Evolutionary conservation across 2,113 vertebrate species (phyloP).

Genomic region (Myotis yumanensis): DNA sequence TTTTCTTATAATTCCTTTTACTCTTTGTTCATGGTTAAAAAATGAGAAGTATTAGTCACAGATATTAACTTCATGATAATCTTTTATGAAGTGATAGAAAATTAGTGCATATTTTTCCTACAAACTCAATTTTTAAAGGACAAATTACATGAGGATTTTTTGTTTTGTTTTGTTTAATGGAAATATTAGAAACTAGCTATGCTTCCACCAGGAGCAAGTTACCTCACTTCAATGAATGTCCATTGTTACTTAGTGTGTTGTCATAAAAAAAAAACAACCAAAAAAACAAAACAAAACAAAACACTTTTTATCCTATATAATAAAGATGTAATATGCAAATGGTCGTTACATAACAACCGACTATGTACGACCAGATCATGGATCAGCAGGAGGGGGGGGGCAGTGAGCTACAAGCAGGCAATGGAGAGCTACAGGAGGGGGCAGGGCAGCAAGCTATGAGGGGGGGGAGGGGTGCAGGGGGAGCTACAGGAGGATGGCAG

Average conservation of each 20-base stretch:
- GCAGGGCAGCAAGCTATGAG: no score
- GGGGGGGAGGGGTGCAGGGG: no score
- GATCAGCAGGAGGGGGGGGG: no score
- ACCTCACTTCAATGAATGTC: not conserved
- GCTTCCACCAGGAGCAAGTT: not conserved
- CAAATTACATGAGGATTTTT: not conserved
- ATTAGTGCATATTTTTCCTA: not conserved
- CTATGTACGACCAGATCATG: no score
- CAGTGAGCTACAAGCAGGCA: no score
- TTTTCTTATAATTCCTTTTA: not conserved
- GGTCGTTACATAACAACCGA: no score
- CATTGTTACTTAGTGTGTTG: not conserved
- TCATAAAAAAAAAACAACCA: not conserved
- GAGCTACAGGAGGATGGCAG: no score
- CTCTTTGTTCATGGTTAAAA: not conserved
- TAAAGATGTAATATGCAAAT: no score
- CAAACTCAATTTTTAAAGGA: not conserved
- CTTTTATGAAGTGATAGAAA: slow-evolving; percentile 13
- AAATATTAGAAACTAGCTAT: not conserved
- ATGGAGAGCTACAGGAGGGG: no score
- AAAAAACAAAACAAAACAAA: no score
- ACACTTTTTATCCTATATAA: no score
- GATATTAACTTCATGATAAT: not conserved
- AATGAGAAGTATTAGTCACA: not conserved
- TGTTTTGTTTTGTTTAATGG: not conserved